Evolutionary conservation across 2,888 invertebrate genomes (phyloP).

Genomic region (Epsilonema sp.): DNA sequence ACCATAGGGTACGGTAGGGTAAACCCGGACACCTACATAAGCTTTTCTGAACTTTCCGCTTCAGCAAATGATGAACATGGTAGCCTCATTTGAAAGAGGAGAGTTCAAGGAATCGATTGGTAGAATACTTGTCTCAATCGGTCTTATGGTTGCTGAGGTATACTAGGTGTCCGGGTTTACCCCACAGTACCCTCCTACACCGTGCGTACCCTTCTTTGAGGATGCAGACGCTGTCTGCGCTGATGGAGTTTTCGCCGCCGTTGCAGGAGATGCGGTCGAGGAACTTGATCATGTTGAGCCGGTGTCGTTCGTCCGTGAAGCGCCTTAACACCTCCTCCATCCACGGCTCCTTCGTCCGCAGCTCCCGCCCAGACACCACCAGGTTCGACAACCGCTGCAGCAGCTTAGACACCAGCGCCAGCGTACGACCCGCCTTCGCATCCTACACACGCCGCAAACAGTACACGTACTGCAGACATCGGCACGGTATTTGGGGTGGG

Average conservation of each 20-base stretch:
- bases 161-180: too few relatives aligned
- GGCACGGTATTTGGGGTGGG: too few relatives aligned
- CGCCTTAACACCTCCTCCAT: conserved; percentile 17
- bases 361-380: conserved; percentile 18
- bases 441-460: conserved; percentile 13
- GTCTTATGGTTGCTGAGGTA: too few relatives aligned
- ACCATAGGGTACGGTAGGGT: too few relatives aligned
- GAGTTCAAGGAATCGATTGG: too few relatives aligned
- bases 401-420: conserved; percentile 24
- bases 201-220: conserved; percentile 17
- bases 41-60: too few relatives aligned
- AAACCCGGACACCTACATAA: too few relatives aligned
- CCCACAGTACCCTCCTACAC: too few relatives aligned
- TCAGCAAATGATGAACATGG: too few relatives aligned
- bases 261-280: conserved; percentile 17
- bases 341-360: conserved; percentile 23
- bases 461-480: too few relatives aligned
- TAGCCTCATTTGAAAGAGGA: too few relatives aligned
- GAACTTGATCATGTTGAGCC: conserved; percentile 18
- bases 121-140: too few relatives aligned
- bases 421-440: conserved; percentile 19
- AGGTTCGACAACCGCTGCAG: conserved; percentile 23
- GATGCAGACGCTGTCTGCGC: conserved; percentile 10
- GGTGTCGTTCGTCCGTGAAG: conserved; percentile 18
- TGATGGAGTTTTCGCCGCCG: conserved; percentile 2